Conservation (phyloP, 1,140 invertebrate species). For the Aplysia californica region DNA sequence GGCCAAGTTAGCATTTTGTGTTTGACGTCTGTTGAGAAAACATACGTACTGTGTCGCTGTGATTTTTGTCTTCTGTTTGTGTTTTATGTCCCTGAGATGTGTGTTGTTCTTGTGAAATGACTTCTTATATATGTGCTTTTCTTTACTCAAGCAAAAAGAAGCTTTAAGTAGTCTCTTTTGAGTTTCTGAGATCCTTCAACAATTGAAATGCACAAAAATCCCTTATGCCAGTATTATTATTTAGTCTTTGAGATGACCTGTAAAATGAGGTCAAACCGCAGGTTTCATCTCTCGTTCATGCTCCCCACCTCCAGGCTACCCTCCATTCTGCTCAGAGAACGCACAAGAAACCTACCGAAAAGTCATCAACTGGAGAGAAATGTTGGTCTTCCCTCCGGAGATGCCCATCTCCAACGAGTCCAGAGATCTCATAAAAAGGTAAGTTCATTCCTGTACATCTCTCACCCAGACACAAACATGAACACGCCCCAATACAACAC, state of each 20-base stretch:
- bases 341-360: slow-evolving; percentile 99
- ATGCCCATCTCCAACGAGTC: slow-evolving; percentile 94
- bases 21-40: no score
- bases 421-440: slow-evolving; percentile 70
- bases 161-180: background rate
- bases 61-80: no score
- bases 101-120: no score
- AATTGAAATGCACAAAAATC: background rate
- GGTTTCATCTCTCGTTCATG: no score
- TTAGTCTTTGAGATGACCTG: slow-evolving; percentile 23
- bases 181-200: background rate
- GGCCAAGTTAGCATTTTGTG: no score
- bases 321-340: slow-evolving; percentile 99
- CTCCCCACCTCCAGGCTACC: slow-evolving; percentile 90
- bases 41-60: no score
- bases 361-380: slow-evolving; percentile 99
- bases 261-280: no score
- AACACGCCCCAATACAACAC: no score
- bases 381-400: slow-evolving; percentile 97
- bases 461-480: no score
- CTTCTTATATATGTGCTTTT: no score
- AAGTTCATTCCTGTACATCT: slow-evolving; percentile 12
- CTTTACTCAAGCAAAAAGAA: no score
- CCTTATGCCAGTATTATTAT: background rate
- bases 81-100: no score